Evolutionary conservation across 2,888 invertebrate genomes (phyloP).

Genomic region (Agrotis puta): DNA sequence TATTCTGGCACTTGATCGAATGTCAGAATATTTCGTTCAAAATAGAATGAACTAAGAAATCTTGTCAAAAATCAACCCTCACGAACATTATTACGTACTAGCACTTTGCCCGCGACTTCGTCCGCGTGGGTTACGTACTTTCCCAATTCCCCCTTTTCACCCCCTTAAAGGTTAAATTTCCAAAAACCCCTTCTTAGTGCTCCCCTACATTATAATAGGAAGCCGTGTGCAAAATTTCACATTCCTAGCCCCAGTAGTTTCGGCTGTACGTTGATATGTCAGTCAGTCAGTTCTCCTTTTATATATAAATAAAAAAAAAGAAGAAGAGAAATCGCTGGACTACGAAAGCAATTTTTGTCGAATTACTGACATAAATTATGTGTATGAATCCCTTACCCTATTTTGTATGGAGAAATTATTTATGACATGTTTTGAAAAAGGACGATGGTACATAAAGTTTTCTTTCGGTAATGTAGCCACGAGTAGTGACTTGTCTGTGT

Average conservation of each 20-base stretch:
- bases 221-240: too few species aligned
- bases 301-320: too few species aligned
- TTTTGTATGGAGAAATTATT: background rate
- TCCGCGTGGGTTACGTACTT: too few species aligned
- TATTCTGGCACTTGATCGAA: conserved; percentile 9
- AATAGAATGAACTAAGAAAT: background rate
- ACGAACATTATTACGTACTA: background rate
- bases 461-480: fast-evolving
- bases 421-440: background rate
- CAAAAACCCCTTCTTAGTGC: too few species aligned
- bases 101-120: too few species aligned
- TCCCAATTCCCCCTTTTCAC: too few species aligned
- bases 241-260: too few species aligned
- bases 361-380: conserved; percentile 6
- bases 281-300: too few species aligned
- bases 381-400: background rate
- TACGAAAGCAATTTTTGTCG: conserved; percentile 12
- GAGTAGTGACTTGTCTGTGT: background rate
- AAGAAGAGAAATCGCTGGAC: conserved; percentile 8
- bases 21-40: conserved; percentile 12
- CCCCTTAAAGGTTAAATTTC: too few species aligned
- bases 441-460: background rate
- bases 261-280: too few species aligned
- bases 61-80: conserved; percentile 6
- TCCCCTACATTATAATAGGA: too few species aligned